These are phyloP conservation scores for Tylochromis polylepis DNA, from an alignment of 2,113 vertebrate genomes.

Conservation along the genomic window DNA sequence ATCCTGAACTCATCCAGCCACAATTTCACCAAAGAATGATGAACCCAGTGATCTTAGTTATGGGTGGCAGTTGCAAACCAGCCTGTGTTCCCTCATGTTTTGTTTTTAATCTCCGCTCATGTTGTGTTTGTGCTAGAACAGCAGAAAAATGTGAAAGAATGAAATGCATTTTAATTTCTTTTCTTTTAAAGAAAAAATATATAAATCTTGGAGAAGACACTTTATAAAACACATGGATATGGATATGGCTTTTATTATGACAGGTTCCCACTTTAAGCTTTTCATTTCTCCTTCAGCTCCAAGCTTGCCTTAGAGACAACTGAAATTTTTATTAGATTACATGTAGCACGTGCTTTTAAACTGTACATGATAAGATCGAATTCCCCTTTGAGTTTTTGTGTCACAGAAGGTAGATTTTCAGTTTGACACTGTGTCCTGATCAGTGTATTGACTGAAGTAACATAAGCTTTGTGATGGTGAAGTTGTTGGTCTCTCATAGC, in stretches of 20 bases:
- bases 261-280: neutral
- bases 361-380: neutral
- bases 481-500: neutral
- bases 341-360: neutral
- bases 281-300: neutral
- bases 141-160: neutral
- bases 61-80: neutral
- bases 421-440: neutral
- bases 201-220: neutral
- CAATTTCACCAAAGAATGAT: neutral
- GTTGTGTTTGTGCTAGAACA: neutral
- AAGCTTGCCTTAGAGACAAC: neutral
- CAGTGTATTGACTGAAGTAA: neutral
- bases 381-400: neutral
- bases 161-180: neutral
- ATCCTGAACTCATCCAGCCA: neutral
- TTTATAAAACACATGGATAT: neutral
- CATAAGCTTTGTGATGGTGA: neutral
- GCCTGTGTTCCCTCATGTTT: neutral
- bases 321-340: neutral
- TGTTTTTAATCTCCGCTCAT: rapidly evolving
- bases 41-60: neutral
- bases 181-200: neutral
- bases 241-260: neutral
- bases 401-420: neutral